Base-by-base conservation (phyloP, 2,797 vertebrate genomes). In the Diceros bicornis region DNA sequence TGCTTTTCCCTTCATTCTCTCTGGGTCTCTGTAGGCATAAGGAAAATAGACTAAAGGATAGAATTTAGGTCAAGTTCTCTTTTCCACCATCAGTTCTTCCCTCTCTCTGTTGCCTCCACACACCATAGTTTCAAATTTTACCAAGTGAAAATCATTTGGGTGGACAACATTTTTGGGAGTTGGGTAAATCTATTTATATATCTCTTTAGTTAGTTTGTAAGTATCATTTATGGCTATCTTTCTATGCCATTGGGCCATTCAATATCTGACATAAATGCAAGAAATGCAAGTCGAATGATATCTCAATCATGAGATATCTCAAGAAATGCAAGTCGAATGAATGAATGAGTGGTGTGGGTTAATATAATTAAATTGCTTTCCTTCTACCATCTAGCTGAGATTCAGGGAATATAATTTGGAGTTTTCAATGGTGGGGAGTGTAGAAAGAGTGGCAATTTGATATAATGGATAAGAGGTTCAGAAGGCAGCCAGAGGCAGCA, bases 271-370 rank as follows among this genome's bases (percentile, higher is more conserved):
- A 81, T 55, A 50, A 47, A 69, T 37, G 44, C 29, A 83, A 84
- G 61, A 82, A 68, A 84, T 64, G 2, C 14, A 86, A 94, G 71
- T 81, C 10, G n/a, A 90, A 78, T 66, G 72, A 25, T 61, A 41
- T 72, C 34, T 94, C n/a, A 64, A 27, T 89, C 57, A 91, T 57
- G 27, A 52, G 71, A 23, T 79, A 79, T 21, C 32, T 59, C 74
- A 92, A 87, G 59, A 92, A 81, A 50, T 41, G n/a, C 41, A 89
- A 84, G 66, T 55, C 57, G 59, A 94, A 79, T 77, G 77, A 81
- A 44, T 66, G 25, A 69, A 52, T n/a, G 44, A 85, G 52, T 59
- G 47, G 2, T 78, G 62, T 27, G 32, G 23, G 44, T 68, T 77
- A 86, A 47, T 92, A 20, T n/a, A 64, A 79, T 68, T 74, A 64